Percentiles rank a stretch among this genome's conserved stretches.
These are phyloP conservation scores for Diabrotica undecimpunctata DNA, from an alignment of 1,140 invertebrate species.

Conservation along the genomic window DNA sequence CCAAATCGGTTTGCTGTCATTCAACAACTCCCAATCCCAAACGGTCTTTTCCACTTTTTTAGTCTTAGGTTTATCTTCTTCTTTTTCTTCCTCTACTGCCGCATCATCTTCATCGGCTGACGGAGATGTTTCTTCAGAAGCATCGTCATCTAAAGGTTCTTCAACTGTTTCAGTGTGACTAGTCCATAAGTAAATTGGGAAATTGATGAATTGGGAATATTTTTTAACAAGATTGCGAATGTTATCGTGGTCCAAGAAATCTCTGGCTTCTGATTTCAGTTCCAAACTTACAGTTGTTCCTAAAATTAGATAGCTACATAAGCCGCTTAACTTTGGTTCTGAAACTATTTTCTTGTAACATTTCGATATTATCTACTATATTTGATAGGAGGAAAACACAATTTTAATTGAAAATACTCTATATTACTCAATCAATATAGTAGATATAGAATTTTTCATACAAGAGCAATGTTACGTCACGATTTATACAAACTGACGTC, in stretches of 20 bases:
- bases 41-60: slow-evolving; percentile 91
- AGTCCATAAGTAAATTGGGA: slow-evolving; percentile 95
- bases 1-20: slow-evolving; percentile 97
- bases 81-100: slow-evolving; percentile 62
- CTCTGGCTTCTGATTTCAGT: slow-evolving; percentile 94
- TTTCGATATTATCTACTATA: too few species aligned
- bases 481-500: too few species aligned
- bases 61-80: slow-evolving; percentile 82
- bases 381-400: too few species aligned
- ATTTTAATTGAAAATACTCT: too few species aligned
- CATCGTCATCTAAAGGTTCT: slow-evolving; percentile 57
- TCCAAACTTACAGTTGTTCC: slow-evolving; percentile 63
- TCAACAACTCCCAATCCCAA: slow-evolving; percentile 98
- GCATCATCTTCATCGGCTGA: slow-evolving; percentile 45
- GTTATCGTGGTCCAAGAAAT: slow-evolving; percentile 91
- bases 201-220: slow-evolving; percentile 99
- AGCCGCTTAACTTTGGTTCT: too few species aligned
- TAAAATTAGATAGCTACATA: too few species aligned
- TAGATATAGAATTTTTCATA: too few species aligned
- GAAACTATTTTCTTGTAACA: too few species aligned
- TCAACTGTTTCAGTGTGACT: slow-evolving; percentile 89
- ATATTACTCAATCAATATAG: too few species aligned
- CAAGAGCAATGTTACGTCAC: too few species aligned
- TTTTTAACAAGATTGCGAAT: slow-evolving; percentile 90
- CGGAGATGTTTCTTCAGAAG: slow-evolving; percentile 40